Evolutionary conservation across 2,797 vertebrate species (phyloP).

Genomic region (Cyprinodon diabolis): DNA sequence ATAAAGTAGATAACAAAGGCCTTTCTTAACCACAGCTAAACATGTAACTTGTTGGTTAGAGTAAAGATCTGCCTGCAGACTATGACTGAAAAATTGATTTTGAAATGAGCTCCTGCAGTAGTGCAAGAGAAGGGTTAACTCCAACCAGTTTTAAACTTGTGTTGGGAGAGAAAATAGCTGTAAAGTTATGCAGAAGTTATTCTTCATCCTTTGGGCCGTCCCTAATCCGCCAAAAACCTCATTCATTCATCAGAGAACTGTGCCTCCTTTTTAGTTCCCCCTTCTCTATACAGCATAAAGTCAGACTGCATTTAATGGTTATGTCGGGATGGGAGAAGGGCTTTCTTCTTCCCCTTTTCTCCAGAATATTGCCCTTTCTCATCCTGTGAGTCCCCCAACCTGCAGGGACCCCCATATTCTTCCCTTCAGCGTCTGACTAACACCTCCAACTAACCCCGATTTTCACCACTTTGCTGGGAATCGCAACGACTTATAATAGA

Average conservation of each 20-base stretch:
- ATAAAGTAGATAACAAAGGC: background rate
- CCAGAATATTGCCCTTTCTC: constrained; percentile 92
- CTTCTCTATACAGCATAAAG: constrained; percentile 98
- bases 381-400: constrained; percentile 99
- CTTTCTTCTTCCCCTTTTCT: constrained; percentile 92
- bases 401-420: constrained; percentile 94
- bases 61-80: background rate
- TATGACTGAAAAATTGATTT: background rate
- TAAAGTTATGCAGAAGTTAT: constrained; percentile 90
- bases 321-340: constrained; percentile 94
- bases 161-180: constrained; percentile 81
- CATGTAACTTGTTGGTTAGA: background rate
- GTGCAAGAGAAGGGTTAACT: constrained; percentile 77
- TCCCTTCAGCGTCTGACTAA: constrained; percentile 96
- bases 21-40: background rate
- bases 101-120: constrained; percentile 18
- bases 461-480: constrained; percentile 99
- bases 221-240: constrained; percentile 87
- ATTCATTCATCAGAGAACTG: constrained; percentile 86
- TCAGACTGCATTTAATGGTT: constrained; percentile 99
- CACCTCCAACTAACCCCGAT: constrained; percentile 97
- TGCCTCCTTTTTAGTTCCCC: constrained; percentile 88
- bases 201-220: constrained; percentile 84
- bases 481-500: constrained; percentile 98
- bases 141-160: constrained; percentile 75